Evolutionary conservation across 2,888 invertebrate species (phyloP).

Genomic region (Nebria brevicollis): DNA sequence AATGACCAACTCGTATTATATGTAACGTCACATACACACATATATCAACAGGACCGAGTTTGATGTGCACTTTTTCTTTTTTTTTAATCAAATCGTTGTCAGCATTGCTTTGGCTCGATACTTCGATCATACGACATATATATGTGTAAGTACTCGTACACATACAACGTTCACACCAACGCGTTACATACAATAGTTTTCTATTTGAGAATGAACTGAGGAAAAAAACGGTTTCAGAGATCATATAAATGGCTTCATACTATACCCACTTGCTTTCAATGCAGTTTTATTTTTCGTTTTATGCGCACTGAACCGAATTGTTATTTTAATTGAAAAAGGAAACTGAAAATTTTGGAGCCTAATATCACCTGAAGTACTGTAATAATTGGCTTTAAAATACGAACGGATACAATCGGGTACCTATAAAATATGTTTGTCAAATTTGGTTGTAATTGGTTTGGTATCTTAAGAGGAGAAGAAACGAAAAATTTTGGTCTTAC

Average conservation of each 20-base stretch:
- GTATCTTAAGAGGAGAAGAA: no score
- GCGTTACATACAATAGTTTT: not conserved
- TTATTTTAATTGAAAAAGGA: not conserved
- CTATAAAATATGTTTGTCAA: no score
- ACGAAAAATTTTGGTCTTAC: no score
- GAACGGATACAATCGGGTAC: no score
- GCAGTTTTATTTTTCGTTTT: not conserved
- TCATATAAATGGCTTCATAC: not conserved
- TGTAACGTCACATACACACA: not conserved
- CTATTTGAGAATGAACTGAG: not conserved
- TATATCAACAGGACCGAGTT: not conserved
- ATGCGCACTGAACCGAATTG: not conserved
- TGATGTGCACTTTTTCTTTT: not conserved
- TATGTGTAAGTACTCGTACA: no score
- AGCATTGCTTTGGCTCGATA: no score
- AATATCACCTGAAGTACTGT: no score
- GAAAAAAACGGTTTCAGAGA: not conserved
- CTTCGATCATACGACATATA: no score
- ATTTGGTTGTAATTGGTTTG: no score
- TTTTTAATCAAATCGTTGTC: not conserved
- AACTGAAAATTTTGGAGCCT: no score
- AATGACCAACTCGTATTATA: not conserved
- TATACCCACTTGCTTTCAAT: not conserved
- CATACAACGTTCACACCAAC: not conserved
- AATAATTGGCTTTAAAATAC: no score